Percentiles rank a stretch among this genome's conserved stretches.
Evolutionary conservation across 2,113 vertebrate species (phyloP).

Genomic region (Menura novaehollandiae): DNA sequence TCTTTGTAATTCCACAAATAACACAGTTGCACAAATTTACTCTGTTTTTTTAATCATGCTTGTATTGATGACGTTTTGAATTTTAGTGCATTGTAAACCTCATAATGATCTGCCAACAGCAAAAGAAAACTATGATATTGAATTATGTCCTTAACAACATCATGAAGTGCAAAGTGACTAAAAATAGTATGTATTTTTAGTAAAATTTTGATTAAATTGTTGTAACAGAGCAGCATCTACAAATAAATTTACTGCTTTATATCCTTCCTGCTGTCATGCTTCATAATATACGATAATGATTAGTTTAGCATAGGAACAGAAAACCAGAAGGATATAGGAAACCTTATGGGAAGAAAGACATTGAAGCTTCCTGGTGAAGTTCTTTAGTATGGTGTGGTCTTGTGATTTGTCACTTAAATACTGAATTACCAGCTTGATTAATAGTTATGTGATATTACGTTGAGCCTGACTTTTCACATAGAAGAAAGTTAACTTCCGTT

Average conservation of each 20-base stretch:
- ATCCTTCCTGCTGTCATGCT: not conserved
- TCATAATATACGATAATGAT: not conserved
- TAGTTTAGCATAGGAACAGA: not conserved
- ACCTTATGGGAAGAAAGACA: not conserved
- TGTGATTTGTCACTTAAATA: not conserved
- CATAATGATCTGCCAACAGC: not conserved
- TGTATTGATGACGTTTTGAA: not conserved
- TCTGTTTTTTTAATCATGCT: not conserved
- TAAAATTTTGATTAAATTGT: not conserved
- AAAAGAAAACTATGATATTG: not conserved
- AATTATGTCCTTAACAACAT: not conserved
- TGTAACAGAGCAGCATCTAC: not conserved
- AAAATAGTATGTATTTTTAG: not conserved
- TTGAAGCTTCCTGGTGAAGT: not conserved
- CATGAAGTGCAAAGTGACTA: not conserved
- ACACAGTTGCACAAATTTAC: not conserved
- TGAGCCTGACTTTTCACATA: not conserved
- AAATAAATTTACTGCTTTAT: not conserved
- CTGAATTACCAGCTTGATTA: not conserved
- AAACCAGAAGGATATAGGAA: not conserved
- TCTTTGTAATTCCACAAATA: not conserved
- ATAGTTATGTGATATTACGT: rapidly evolving
- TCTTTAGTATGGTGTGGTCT: not conserved
- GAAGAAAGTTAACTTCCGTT: not conserved
- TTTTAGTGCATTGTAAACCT: not conserved